Conservation (phyloP, 2,113 vertebrate genomes). For the Lonchura striata region DNA sequence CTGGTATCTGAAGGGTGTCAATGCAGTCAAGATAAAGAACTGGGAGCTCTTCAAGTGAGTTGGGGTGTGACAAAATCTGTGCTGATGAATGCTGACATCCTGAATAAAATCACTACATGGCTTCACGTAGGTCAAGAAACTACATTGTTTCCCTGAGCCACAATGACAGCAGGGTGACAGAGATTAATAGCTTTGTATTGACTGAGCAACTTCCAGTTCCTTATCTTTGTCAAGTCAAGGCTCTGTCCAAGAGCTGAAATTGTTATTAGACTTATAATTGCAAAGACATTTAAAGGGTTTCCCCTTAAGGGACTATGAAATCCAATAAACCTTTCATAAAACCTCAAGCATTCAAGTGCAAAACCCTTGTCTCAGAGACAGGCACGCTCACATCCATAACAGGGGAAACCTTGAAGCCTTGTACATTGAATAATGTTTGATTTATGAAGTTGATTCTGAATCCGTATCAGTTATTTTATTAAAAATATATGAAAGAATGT, state of each 20-base stretch:
- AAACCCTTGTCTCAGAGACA: conserved; percentile 68
- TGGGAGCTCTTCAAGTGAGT: conserved; percentile 71
- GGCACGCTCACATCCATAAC: conserved; percentile 62
- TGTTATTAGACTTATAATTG: conserved; percentile 99
- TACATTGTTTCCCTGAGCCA: conserved; percentile 81
- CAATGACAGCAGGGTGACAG: conserved; percentile 90
- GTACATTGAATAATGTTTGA: conserved; percentile 83
- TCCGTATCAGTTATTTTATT: conserved; percentile 89
- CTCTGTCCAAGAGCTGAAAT: conserved; percentile 86
- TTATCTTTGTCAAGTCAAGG: conserved; percentile 93
- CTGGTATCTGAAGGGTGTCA: conserved; percentile 71
- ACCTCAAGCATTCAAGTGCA: conserved; percentile 75
- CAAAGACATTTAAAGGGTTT: conserved; percentile 98
- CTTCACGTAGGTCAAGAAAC: conserved; percentile 83
- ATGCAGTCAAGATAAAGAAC: conserved; percentile 71
- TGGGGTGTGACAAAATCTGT: conserved; percentile 76
- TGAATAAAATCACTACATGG: conserved; percentile 83
- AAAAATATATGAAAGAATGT: conserved; percentile 86
- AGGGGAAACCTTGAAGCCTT: conserved; percentile 77
- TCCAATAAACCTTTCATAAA: conserved; percentile 99
- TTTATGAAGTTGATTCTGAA: conserved; percentile 87
- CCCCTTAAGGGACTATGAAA: conserved; percentile 92
- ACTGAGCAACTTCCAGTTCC: conserved; percentile 97
- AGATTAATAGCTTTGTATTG: conserved; percentile 99
- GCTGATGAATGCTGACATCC: conserved; percentile 82